Conservation (phyloP, 2,797 vertebrate species). For the Corythornis leucogaster region DNA sequence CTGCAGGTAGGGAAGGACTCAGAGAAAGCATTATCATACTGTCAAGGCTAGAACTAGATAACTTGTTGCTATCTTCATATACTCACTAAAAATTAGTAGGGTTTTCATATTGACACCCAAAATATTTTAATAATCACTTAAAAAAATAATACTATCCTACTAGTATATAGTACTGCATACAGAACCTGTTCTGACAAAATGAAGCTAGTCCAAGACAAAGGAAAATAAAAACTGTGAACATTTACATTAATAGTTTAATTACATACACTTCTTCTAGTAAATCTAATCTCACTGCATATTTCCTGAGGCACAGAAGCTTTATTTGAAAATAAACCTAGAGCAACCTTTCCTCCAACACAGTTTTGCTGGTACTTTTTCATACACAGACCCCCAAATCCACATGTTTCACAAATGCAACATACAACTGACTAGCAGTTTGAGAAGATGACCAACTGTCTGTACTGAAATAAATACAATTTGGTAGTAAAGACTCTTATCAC, state of each 20-base stretch:
- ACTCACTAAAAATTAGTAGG: neutral
- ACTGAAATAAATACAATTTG: neutral
- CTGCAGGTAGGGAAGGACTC: neutral
- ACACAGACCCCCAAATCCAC: neutral
- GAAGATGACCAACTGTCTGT: neutral
- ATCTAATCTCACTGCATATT: neutral
- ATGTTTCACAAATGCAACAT: neutral
- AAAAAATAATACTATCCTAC: neutral
- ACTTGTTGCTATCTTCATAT: neutral
- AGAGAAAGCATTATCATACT: neutral
- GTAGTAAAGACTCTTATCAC: neutral
- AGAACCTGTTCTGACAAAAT: neutral
- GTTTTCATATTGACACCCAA: neutral
- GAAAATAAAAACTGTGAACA: neutral
- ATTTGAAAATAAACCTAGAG: neutral
- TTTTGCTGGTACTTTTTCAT: neutral
- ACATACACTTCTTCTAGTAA: neutral
- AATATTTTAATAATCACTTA: neutral
- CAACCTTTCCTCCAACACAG: neutral
- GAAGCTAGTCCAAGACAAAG: neutral
- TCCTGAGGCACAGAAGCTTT: constrained; percentile 13
- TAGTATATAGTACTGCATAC: neutral
- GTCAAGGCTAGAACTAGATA: rapidly evolving
- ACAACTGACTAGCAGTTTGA: neutral
- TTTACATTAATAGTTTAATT: neutral